These are phyloP conservation scores for Limnothrissa miodon DNA, from an alignment of 2,113 vertebrate genomes.

Conservation along the genomic window DNA sequence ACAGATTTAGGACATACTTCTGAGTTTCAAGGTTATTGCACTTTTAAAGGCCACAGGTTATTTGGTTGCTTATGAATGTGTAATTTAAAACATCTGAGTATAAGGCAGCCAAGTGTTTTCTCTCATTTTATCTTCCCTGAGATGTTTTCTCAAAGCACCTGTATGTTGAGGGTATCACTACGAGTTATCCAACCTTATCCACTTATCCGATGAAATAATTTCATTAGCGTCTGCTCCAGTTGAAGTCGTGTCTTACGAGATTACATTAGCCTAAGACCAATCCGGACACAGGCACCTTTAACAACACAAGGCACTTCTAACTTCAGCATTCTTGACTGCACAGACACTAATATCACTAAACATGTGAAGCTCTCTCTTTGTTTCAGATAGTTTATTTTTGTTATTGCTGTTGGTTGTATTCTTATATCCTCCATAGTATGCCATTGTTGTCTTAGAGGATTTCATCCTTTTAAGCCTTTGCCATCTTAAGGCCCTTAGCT, in stretches of 20 bases:
- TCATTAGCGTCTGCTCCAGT: neutral
- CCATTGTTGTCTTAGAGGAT: slow-evolving; percentile 28
- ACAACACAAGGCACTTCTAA: neutral
- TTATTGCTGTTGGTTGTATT: neutral
- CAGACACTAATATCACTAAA: neutral
- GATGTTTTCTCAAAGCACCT: neutral
- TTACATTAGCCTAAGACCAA: neutral
- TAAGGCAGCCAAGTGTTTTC: neutral
- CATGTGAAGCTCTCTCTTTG: neutral
- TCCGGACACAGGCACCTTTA: neutral
- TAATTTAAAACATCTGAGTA: neutral
- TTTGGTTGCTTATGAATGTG: neutral
- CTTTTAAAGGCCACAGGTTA: too few species aligned
- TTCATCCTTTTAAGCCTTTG: slow-evolving; percentile 41
- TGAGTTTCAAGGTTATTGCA: too few species aligned
- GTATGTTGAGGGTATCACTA: neutral
- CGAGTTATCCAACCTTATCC: neutral
- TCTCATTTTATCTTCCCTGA: neutral
- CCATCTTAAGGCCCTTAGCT: slow-evolving; percentile 43
- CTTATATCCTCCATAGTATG: neutral
- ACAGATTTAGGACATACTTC: too few species aligned
- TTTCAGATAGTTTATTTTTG: neutral
- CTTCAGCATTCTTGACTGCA: neutral
- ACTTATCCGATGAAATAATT: neutral
- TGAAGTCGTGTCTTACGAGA: neutral